Percentiles rank a stretch among this genome's conserved stretches.
These are phyloP conservation scores for Alectura lathami DNA, from an alignment of 2,113 vertebrate genomes.

Conservation along the genomic window DNA sequence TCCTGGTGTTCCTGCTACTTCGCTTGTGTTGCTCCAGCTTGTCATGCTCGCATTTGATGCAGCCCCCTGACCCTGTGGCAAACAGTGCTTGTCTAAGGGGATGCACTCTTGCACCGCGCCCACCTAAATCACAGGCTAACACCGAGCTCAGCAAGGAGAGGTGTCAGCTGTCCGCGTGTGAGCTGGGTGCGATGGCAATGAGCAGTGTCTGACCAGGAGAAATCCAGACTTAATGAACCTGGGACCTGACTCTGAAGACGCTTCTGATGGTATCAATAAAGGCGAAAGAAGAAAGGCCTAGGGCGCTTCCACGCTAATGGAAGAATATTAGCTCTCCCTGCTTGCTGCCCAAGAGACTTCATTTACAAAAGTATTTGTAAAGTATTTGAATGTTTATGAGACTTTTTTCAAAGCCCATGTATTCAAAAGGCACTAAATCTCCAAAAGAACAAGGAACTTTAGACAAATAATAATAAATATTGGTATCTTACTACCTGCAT, in stretches of 20 bases:
- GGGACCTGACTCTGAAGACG: neutral
- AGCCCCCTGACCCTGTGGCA: neutral
- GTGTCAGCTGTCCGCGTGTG: neutral
- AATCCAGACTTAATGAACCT: neutral
- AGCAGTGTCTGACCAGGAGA: neutral
- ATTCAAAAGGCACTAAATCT: neutral
- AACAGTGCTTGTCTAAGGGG: neutral
- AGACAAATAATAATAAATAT: neutral
- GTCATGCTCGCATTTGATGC: fast-evolving
- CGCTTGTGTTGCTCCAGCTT: neutral
- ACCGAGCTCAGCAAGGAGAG: neutral
- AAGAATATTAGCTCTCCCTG: neutral
- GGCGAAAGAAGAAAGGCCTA: neutral
- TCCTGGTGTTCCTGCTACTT: neutral
- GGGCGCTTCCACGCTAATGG: neutral
- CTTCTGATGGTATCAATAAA: conserved; percentile 29
- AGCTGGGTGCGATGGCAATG: neutral
- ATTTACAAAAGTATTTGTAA: neutral
- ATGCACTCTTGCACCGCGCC: fast-evolving
- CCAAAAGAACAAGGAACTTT: neutral
- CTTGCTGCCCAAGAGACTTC: neutral
- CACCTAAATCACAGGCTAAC: neutral
- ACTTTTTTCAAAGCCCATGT: neutral
- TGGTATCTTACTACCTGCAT: neutral
- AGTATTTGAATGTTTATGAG: neutral